Conservation (phyloP, 2,797 vertebrate genomes). For the Masticophis lateralis region DNA sequence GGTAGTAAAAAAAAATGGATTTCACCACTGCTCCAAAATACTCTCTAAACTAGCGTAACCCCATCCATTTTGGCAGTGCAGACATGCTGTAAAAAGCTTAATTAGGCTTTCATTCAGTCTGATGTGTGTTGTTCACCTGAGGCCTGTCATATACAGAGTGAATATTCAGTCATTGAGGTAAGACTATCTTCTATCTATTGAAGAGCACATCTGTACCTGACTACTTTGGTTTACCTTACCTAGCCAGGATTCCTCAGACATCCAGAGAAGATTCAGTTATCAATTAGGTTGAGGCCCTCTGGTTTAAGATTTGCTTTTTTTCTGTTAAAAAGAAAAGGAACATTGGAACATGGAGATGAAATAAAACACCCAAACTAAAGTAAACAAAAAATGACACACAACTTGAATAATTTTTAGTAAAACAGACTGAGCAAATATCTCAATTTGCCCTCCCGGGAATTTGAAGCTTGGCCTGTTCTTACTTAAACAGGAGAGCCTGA, state of each 20-base stretch:
- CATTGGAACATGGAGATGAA: neutral
- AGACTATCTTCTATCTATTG: neutral
- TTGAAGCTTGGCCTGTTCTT: neutral
- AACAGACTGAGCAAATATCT: neutral
- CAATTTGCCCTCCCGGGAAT: neutral
- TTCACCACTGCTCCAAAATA: too few relatives aligned
- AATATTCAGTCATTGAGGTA: neutral
- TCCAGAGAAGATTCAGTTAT: neutral
- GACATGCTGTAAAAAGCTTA: neutral
- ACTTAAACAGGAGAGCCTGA: neutral
- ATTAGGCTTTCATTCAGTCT: neutral
- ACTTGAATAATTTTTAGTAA: neutral
- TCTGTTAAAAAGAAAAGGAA: neutral
- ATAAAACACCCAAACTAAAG: neutral
- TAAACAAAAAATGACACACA: neutral
- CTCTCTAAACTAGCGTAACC: neutral
- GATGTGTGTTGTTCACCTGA: neutral
- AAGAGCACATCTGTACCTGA: neutral
- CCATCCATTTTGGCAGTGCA: neutral
- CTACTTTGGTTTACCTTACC: neutral
- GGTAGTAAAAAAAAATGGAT: too few relatives aligned
- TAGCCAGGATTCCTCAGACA: neutral
- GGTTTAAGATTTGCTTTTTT: neutral
- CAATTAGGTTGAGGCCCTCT: neutral
- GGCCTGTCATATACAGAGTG: neutral